phyloP scores from a whole-genome alignment of 2,888 invertebrate genomes.

The Theretra japonica region DNA sequence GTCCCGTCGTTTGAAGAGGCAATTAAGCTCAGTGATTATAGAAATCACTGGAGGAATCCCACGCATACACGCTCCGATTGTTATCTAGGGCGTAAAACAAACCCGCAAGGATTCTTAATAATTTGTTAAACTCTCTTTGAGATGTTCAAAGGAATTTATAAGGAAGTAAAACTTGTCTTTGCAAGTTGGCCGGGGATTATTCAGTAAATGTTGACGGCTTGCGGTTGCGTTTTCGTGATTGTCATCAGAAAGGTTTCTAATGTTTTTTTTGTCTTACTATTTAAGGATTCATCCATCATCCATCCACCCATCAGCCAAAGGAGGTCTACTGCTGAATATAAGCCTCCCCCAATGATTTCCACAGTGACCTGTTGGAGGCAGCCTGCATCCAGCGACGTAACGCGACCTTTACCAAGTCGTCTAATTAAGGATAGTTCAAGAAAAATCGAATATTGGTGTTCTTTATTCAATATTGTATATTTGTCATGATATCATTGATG shows the following conservation, averaged over 20 bases:
- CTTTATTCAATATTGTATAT: no score
- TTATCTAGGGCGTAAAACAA: neutral
- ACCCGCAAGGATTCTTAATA: neutral
- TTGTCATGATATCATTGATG: no score
- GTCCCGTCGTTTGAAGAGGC: slow-evolving; percentile 11
- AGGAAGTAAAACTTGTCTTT: neutral
- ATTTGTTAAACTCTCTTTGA: neutral
- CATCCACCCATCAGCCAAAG: no score
- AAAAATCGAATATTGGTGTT: neutral
- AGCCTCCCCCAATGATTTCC: no score
- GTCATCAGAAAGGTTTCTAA: neutral
- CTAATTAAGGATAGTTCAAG: neutral
- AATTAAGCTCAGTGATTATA: slow-evolving; percentile 2
- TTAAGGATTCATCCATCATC: neutral
- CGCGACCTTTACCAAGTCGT: no score
- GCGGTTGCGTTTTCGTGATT: neutral
- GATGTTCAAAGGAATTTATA: slow-evolving; percentile 3
- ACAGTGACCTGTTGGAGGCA: no score
- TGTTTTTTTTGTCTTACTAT: neutral
- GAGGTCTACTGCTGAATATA: no score
- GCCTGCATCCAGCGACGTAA: no score
- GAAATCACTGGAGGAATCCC: slow-evolving; percentile 11
- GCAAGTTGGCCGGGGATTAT: slow-evolving; percentile 12
- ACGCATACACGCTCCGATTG: neutral
- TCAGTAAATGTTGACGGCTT: neutral